Conservation (phyloP, 2,797 vertebrate genomes). For the Carapus acus region DNA sequence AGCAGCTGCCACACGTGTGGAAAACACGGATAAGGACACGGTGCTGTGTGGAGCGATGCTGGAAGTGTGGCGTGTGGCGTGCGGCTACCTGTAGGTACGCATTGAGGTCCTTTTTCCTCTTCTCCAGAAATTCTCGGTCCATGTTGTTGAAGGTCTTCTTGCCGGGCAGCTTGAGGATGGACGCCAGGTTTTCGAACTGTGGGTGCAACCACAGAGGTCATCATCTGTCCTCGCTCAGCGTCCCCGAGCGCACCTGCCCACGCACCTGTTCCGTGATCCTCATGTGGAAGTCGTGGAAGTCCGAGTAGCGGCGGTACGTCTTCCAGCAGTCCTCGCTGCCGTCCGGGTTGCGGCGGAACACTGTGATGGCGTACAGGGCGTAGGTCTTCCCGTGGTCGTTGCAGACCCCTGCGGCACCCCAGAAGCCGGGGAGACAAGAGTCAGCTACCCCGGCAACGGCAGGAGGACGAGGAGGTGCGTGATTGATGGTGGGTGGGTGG, state of each 20-base stretch:
- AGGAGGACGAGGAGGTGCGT: slow-evolving; percentile 7
- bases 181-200: slow-evolving; percentile 93
- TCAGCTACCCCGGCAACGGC: slow-evolving; percentile 77
- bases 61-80: no score
- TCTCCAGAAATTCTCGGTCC: slow-evolving; percentile 97
- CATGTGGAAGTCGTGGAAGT: slow-evolving; percentile 99
- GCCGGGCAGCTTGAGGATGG: slow-evolving; percentile 91
- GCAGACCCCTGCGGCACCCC: slow-evolving; percentile 96
- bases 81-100: slow-evolving; percentile 88
- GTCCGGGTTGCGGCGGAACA: slow-evolving; percentile 79
- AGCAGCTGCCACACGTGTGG: slow-evolving; percentile 79
- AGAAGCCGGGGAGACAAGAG: slow-evolving; percentile 87
- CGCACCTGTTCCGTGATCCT: slow-evolving; percentile 94
- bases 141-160: slow-evolving; percentile 99
- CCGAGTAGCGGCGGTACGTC: slow-evolving; percentile 95
- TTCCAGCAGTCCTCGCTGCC: slow-evolving; percentile 91
- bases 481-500: background rate
- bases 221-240: background rate
- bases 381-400: slow-evolving; percentile 99
- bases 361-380: slow-evolving; percentile 93
- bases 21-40: no score
- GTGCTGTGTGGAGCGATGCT: no score
- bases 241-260: background rate
- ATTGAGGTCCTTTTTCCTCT: slow-evolving; percentile 97
- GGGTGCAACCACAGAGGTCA: slow-evolving; percentile 10